Percentiles rank a stretch among this genome's conserved stretches.
phyloP scores from a whole-genome alignment of 1,140 invertebrate species.

The Carposina sasakii region DNA sequence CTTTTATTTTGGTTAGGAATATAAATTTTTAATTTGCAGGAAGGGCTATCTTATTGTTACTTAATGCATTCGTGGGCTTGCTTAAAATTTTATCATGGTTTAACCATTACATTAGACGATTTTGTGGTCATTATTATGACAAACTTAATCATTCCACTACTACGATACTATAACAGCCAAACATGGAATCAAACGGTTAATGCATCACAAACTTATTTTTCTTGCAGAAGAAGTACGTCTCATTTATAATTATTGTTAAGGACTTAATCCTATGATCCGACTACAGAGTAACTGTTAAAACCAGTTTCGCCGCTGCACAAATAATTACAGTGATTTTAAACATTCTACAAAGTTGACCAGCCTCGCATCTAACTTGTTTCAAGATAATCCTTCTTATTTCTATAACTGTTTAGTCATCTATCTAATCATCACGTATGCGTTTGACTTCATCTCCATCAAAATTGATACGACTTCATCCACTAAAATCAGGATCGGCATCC shows the following conservation, averaged over 20 bases:
- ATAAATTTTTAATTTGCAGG: not conserved
- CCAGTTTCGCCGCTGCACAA: conserved; percentile 19
- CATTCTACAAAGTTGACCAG: not conserved
- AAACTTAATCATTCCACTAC: not conserved
- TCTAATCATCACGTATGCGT: not conserved
- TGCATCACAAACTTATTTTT: not conserved
- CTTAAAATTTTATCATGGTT: not conserved
- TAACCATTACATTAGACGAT: not conserved
- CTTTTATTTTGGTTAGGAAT: not conserved
- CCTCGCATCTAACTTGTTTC: not conserved
- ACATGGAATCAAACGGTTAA: too few relatives aligned
- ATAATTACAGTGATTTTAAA: conserved; percentile 25
- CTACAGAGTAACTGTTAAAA: conserved; percentile 34
- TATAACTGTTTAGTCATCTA: conserved; percentile 7
- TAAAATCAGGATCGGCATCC: not conserved
- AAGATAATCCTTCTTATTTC: conserved; percentile 1
- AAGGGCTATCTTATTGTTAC: not conserved
- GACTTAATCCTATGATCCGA: conserved; percentile 41
- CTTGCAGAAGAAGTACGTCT: too few relatives aligned
- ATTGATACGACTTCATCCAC: not conserved
- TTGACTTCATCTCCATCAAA: not conserved
- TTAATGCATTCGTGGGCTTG: not conserved
- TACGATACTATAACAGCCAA: not conserved
- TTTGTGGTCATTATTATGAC: not conserved
- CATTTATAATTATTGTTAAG: conserved; percentile 43